Conservation (phyloP, 2,113 vertebrate species). For the Pluvianellus socialis region DNA sequence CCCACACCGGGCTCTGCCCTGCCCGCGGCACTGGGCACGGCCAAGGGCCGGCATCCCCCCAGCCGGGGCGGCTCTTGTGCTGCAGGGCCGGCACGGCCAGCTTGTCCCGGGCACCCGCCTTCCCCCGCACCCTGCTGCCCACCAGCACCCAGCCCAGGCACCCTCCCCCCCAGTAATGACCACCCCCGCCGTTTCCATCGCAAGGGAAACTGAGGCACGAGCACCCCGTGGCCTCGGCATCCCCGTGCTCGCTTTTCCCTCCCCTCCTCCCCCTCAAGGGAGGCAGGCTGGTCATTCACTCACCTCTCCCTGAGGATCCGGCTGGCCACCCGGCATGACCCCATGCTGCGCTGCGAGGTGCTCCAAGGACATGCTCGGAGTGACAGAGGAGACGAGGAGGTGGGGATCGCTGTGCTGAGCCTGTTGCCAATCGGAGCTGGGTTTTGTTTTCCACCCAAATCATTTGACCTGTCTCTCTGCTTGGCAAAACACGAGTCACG, state of each 20-base stretch:
- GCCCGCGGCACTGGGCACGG: not conserved
- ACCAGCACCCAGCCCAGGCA: not conserved
- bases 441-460: not conserved
- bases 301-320: not conserved
- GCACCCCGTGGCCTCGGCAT: fast-evolving
- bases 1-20: not conserved
- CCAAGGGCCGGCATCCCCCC: not conserved
- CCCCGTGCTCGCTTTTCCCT: not conserved
- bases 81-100: not conserved
- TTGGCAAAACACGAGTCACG: not conserved
- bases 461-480: not conserved
- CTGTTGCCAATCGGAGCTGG: not conserved
- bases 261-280: not conserved
- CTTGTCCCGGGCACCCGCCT: not conserved
- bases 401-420: not conserved
- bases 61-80: not conserved
- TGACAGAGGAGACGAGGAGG: not conserved
- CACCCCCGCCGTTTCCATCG: not conserved
- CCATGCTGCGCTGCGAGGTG: not conserved
- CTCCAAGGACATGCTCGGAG: not conserved
- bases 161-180: not conserved
- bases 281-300: not conserved
- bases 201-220: not conserved
- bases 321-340: not conserved
- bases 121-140: not conserved